Evolutionary conservation across 2,797 vertebrate species (phyloP).

Genomic region (Pseudochromis fuscus): DNA sequence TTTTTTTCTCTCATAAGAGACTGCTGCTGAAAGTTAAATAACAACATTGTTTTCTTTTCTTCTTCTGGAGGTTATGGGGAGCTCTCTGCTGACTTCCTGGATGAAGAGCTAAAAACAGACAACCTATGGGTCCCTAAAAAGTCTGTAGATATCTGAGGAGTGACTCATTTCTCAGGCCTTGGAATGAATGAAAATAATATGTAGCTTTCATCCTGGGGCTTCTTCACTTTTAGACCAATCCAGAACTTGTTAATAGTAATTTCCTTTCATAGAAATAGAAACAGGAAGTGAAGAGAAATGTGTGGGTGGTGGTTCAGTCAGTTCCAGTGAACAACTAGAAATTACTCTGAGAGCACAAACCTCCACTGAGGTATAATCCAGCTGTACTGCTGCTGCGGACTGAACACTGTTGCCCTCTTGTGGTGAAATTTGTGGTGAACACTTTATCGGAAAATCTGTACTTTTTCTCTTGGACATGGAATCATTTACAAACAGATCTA

Average conservation of each 20-base stretch:
- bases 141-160: not conserved
- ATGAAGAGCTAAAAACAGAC: constrained; percentile 10
- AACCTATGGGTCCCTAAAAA: not conserved
- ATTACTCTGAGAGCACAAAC: too few species aligned
- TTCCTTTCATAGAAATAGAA: too few species aligned
- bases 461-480: too few species aligned
- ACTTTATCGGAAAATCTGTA: too few species aligned
- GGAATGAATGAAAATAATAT: not conserved
- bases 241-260: too few species aligned
- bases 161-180: not conserved
- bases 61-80: constrained; percentile 16
- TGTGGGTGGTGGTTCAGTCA: too few species aligned
- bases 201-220: not conserved
- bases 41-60: not conserved
- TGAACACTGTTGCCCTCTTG: too few species aligned
- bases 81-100: not conserved
- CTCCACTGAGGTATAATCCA: too few species aligned
- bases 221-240: not conserved
- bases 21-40: not conserved
- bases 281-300: not conserved
- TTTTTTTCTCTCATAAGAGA: constrained; percentile 4
- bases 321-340: too few species aligned
- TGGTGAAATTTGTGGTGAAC: too few species aligned
- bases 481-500: too few species aligned
- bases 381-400: too few species aligned